Evolutionary conservation across 1,140 invertebrate species (phyloP).

Genomic region (Solenopsis invicta): DNA sequence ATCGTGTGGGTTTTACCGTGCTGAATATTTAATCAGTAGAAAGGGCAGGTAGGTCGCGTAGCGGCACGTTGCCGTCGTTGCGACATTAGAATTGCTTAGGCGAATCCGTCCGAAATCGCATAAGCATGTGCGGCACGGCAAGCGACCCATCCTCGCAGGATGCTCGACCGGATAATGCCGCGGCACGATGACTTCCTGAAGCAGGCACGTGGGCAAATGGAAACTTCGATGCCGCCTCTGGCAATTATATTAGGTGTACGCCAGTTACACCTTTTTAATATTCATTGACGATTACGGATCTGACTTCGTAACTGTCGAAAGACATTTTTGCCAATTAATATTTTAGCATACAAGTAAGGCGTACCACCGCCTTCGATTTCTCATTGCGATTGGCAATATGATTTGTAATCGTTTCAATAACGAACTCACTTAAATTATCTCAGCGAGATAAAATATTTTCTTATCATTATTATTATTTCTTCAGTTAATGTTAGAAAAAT

Average conservation of each 20-base stretch:
- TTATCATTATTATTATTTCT: neutral
- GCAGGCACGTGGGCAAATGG: neutral
- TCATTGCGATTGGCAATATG: neutral
- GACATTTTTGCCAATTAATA: constrained; percentile 16
- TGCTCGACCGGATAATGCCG: constrained; percentile 22
- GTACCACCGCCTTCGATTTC: neutral
- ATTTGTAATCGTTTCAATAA: constrained; percentile 13
- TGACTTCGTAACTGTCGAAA: constrained; percentile 31
- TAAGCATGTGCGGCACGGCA: constrained; percentile 66
- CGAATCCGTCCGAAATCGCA: constrained; percentile 1
- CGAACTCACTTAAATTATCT: constrained; percentile 1
- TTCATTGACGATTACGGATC: constrained; percentile 53
- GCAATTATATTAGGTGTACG: neutral
- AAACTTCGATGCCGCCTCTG: constrained; percentile 19
- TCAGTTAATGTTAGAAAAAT: neutral
- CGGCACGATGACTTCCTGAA: constrained; percentile 61
- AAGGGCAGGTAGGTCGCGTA: constrained; percentile 58
- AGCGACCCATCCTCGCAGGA: constrained; percentile 50
- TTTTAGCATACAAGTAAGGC: neutral
- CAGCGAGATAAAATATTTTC: neutral
- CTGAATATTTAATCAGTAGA: constrained; percentile 74
- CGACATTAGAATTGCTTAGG: constrained; percentile 72
- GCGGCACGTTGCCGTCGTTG: constrained; percentile 51
- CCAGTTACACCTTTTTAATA: constrained; percentile 67
- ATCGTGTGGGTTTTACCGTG: constrained; percentile 8